Evolutionary conservation across 2,113 vertebrate genomes (phyloP).

Genomic region (Lampris incognitus): DNA sequence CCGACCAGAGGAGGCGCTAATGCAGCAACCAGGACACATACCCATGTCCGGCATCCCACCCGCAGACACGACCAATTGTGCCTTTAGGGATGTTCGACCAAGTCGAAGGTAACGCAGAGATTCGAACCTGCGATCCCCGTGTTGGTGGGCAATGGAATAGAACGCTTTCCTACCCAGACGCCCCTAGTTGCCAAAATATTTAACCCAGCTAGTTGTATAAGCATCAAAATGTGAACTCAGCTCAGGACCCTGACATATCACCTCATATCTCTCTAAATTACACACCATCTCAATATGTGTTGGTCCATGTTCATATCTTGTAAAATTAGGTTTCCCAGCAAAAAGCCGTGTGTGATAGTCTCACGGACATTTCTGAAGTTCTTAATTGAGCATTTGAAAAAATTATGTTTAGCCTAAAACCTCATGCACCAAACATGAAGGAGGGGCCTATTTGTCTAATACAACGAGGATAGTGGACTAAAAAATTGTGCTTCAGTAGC

Average conservation of each 20-base stretch:
- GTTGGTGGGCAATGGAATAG: too few relatives aligned
- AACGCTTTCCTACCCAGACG: too few relatives aligned
- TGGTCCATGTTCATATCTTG: slow-evolving; percentile 3
- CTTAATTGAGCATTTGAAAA: neutral
- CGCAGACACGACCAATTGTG: too few relatives aligned
- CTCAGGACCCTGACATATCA: neutral
- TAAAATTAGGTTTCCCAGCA: slow-evolving; percentile 3
- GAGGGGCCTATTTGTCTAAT: slow-evolving; percentile 3
- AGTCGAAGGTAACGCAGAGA: too few relatives aligned
- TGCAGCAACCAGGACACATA: too few relatives aligned
- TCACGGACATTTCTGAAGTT: neutral
- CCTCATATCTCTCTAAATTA: neutral
- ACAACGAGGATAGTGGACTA: slow-evolving; percentile 2
- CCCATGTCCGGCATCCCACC: too few relatives aligned
- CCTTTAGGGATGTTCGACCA: too few relatives aligned
- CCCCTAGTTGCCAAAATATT: neutral
- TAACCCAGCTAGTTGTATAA: neutral
- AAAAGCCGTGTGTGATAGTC: slow-evolving; percentile 5
- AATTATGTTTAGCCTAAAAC: neutral
- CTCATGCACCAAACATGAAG: neutral
- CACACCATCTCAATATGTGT: neutral
- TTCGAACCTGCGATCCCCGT: too few relatives aligned
- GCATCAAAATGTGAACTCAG: neutral
- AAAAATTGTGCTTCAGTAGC: neutral
- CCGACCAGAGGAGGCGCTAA: too few relatives aligned